Evolutionary conservation across 2,888 invertebrate species (phyloP), one percentile per base, ranked within the genome.

Genomic region (Eristalinus sepulchralis): DNA sequence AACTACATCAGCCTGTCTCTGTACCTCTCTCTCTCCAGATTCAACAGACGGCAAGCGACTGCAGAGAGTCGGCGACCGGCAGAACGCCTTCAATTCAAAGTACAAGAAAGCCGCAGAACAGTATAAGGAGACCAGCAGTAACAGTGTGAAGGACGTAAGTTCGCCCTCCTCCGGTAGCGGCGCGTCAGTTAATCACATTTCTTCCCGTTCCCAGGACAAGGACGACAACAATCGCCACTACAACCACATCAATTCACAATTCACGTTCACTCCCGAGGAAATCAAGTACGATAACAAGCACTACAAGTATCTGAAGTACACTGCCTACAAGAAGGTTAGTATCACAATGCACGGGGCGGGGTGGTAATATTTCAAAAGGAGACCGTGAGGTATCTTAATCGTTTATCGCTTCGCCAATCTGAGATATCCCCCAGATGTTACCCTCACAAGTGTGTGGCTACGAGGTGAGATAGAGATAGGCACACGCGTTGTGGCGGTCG

Each of bases 261-360:
- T 95, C 91, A 95, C 95, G 63, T 95, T 95, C 90, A 95, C 95
- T 22, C 96, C 96, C 2, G 95, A 95, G 90, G 96, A 96, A 91
- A 95, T 96, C 91, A 96, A 95, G 92, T 96, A 95, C 90, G 96
- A 96, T 90, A 96, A 96, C 93, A 96, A 96, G 92, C 96, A 96
- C 92, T 96, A 96, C 92, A 96, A 96, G 91, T 96, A 96, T 92
- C 95, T 96, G 89, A 96, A 96, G 92, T 96, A 96, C 91, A 95
- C 95, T 75, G 95, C 96, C 90, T 95, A 94, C 90, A 95, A 95
- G 90, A 95, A 95, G 94, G 95, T 95, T 90, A 90, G 89, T 84
- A 70, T n/a, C n/a, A 9, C 20, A 34, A n/a, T 39, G 64, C 9
- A n/a, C 83, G 75, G 22, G 8, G 10, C 57, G 20, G 66, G 66